Conservation (phyloP, 1,140 invertebrate species). For the Sarcophaga peregrina region DNA sequence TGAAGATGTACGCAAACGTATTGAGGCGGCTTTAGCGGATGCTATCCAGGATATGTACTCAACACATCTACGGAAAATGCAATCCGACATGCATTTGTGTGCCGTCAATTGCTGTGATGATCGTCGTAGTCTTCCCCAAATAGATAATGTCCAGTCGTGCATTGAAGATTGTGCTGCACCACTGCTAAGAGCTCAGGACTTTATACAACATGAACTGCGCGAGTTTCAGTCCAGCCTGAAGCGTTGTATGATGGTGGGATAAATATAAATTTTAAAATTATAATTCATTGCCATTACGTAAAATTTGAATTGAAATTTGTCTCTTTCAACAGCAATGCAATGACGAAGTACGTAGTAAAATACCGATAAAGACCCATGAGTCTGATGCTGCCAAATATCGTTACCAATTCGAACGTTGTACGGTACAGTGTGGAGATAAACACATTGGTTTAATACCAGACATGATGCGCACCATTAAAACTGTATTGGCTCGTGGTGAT, state of each 20-base stretch:
- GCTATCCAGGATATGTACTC: slow-evolving; percentile 85
- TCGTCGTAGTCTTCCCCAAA: slow-evolving; percentile 72
- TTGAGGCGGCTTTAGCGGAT: slow-evolving; percentile 82
- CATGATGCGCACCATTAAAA: slow-evolving; percentile 81
- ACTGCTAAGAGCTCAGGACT: slow-evolving; percentile 82
- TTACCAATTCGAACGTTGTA: slow-evolving; percentile 85
- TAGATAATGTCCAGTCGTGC: slow-evolving; percentile 84
- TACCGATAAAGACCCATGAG: slow-evolving; percentile 75
- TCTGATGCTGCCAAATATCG: slow-evolving; percentile 75
- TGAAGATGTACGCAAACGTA: slow-evolving; percentile 79
- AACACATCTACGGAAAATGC: slow-evolving; percentile 84
- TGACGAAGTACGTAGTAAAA: slow-evolving; percentile 72
- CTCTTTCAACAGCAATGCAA: slow-evolving; percentile 72
- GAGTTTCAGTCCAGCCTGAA: slow-evolving; percentile 83
- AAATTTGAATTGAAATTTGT: background rate
- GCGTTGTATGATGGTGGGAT: slow-evolving; percentile 79
- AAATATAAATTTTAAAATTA: background rate
- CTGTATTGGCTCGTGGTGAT: slow-evolving; percentile 67
- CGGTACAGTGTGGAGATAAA: slow-evolving; percentile 85
- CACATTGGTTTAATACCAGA: slow-evolving; percentile 81
- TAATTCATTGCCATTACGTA: background rate
- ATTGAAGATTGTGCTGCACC: slow-evolving; percentile 81
- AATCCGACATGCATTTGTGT: slow-evolving; percentile 91
- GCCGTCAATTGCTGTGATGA: slow-evolving; percentile 84
- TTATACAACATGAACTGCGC: slow-evolving; percentile 74